Base-by-base conservation (phyloP, 2,888 invertebrate genomes). In the Drosophila infuscata region DNA sequence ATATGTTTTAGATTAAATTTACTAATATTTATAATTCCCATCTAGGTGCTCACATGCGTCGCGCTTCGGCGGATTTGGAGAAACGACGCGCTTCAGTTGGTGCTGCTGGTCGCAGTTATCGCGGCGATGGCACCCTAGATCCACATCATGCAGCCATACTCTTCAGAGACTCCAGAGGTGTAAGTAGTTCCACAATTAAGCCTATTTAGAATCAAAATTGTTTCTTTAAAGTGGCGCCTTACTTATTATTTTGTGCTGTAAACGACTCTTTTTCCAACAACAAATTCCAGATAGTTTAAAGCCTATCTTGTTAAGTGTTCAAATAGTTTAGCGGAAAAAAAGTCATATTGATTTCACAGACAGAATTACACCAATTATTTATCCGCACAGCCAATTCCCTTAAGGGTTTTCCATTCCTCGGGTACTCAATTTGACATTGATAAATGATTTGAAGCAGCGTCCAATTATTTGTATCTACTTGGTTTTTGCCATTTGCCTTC, bases 91-190 rank as follows among this genome's bases (percentile, higher is more conserved):
- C 97, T 71, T 97, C 97, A 5, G 94, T 97, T 74, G 97, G 97
- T 71, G 94, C 95, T 63, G 94, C 94, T 61, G 93, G 93, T 76
- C 91, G 93, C 70, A 93, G 93, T 61, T 89, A 92, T 77, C 89
- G 93, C 77, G 91, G 92, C 41, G 97, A 97, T 92, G 96, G 96
- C 61, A 96, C 95, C 83, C 93, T 97, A 79, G 98, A 98, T 94
- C 97, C 98, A 25, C 95, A 97, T 88, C 97, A 97, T 93, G 97
- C 97, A 60, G 98, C 98, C 88, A 98, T 98, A 88, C 94, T 98
- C 76, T 98, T 98, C 94, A 94, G 98, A 86, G 97, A 98, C 93
- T 97, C 98, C n/a, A 94, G 98, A 94, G 98, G 98, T 95, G 98
- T 98, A 93, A 96, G 97, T 76, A 60, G 15, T 46, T 25, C 25